Evolutionary conservation across 2,113 vertebrate species (phyloP).

Genomic region (Helogale parvula): DNA sequence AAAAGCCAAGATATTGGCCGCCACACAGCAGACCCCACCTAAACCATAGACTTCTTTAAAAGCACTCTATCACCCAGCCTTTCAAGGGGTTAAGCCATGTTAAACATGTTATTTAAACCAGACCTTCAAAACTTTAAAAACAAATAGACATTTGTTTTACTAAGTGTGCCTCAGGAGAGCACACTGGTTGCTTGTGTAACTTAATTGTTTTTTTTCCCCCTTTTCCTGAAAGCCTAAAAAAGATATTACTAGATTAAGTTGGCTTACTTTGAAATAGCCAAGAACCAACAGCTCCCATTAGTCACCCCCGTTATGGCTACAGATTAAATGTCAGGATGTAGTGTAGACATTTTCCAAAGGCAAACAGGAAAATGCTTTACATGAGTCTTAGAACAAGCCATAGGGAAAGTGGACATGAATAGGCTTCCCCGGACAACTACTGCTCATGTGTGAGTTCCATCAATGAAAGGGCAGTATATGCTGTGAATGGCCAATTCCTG

Average conservation of each 20-base stretch:
- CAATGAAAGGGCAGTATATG: neutral
- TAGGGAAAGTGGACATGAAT: neutral
- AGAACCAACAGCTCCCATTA: slow-evolving; percentile 67
- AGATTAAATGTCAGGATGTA: slow-evolving; percentile 75
- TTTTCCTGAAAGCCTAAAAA: slow-evolving; percentile 65
- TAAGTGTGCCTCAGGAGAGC: slow-evolving; percentile 53
- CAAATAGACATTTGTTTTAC: slow-evolving; percentile 54
- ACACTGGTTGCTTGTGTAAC: slow-evolving; percentile 71
- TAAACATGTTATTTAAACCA: slow-evolving; percentile 71
- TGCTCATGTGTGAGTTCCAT: neutral
- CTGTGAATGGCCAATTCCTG: neutral
- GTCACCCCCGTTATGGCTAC: slow-evolving; percentile 43
- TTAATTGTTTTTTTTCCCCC: slow-evolving; percentile 50
- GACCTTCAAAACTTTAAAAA: slow-evolving; percentile 46
- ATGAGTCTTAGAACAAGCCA: slow-evolving; percentile 51
- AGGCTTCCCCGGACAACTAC: neutral
- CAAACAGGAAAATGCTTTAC: slow-evolving; percentile 60
- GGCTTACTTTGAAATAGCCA: slow-evolving; percentile 62
- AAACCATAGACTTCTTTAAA: neutral
- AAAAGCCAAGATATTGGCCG: slow-evolving; percentile 7
- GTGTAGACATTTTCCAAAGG: slow-evolving; percentile 68
- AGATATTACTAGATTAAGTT: slow-evolving; percentile 67
- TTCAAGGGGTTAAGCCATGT: slow-evolving; percentile 57
- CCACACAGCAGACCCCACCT: neutral
- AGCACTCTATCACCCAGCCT: neutral